A percentile compares a stretch with the other conserved stretches of the same genome.
phyloP scores from a whole-genome alignment of 2,113 vertebrate genomes.

The Prunella himalayana region DNA sequence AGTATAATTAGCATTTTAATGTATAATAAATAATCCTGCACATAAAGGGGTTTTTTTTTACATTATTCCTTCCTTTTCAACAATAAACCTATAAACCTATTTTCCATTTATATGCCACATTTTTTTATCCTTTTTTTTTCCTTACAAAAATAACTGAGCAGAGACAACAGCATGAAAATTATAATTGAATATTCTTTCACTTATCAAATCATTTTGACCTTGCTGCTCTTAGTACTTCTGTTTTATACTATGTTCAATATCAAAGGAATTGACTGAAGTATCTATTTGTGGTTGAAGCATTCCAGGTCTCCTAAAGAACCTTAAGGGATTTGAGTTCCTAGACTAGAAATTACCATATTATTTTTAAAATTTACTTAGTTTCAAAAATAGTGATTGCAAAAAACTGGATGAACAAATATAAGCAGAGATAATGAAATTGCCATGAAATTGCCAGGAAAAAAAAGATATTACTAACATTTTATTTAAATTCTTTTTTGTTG shows the following conservation, averaged over 20 bases:
- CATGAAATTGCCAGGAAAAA: background rate
- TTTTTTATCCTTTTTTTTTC: fast-evolving
- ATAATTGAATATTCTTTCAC: background rate
- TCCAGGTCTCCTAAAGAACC: background rate
- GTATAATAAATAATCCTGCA: background rate
- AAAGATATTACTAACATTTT: fast-evolving
- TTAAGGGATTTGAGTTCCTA: background rate
- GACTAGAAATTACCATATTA: background rate
- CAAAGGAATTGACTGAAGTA: background rate
- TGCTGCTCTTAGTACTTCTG: background rate
- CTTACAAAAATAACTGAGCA: background rate
- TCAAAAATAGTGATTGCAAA: background rate
- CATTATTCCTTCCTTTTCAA: background rate
- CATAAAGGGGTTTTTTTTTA: background rate
- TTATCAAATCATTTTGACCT: background rate
- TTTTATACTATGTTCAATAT: background rate
- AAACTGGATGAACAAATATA: background rate
- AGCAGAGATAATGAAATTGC: background rate
- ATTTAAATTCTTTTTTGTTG: background rate
- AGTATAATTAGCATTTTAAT: slow-evolving; percentile 43
- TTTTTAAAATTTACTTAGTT: background rate
- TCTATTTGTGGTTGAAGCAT: background rate
- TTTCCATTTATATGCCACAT: background rate
- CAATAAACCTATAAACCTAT: background rate
- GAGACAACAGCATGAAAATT: background rate